Evolutionary conservation across 1,140 invertebrate genomes (phyloP).

Genomic region (Hesperophylax magnus): DNA sequence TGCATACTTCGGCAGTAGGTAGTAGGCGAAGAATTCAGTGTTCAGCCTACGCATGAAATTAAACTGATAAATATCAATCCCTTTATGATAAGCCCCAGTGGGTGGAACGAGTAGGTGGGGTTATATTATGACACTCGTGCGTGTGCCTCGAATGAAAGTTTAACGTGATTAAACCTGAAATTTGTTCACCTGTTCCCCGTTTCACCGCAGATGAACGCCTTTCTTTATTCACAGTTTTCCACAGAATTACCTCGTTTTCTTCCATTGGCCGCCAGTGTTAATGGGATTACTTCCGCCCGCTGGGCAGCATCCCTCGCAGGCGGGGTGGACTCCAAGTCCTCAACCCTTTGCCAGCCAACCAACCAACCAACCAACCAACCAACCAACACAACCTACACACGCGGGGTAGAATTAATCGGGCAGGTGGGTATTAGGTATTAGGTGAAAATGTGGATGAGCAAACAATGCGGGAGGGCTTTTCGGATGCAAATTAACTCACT

Average conservation of each 20-base stretch:
- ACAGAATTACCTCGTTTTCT: slow-evolving; percentile 52
- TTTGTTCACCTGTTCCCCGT: slow-evolving; percentile 27
- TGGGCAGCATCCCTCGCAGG: neutral
- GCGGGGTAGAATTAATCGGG: neutral
- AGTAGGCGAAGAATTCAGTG: too few species aligned
- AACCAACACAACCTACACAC: neutral
- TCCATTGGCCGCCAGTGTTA: slow-evolving; percentile 43
- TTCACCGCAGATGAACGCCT: slow-evolving; percentile 48
- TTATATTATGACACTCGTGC: neutral
- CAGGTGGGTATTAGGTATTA: slow-evolving; percentile 1
- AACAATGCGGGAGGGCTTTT: neutral
- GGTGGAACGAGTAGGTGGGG: too few species aligned
- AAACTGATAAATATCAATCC: too few species aligned
- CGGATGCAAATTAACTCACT: neutral
- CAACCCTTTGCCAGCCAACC: neutral
- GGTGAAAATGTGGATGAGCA: slow-evolving; percentile 11
- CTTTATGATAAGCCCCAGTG: neutral
- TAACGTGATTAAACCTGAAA: slow-evolving; percentile 35
- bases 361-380: too few species aligned
- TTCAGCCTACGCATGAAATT: too few species aligned
- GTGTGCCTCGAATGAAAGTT: slow-evolving; percentile 6
- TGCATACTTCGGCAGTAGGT: too few species aligned
- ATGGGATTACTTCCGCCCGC: slow-evolving; percentile 48
- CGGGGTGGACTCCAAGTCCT: neutral
- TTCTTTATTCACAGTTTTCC: slow-evolving; percentile 54